These are phyloP conservation scores for Drosophila lacicola DNA, from an alignment of 2,888 invertebrate species.

Conservation along the genomic window DNA sequence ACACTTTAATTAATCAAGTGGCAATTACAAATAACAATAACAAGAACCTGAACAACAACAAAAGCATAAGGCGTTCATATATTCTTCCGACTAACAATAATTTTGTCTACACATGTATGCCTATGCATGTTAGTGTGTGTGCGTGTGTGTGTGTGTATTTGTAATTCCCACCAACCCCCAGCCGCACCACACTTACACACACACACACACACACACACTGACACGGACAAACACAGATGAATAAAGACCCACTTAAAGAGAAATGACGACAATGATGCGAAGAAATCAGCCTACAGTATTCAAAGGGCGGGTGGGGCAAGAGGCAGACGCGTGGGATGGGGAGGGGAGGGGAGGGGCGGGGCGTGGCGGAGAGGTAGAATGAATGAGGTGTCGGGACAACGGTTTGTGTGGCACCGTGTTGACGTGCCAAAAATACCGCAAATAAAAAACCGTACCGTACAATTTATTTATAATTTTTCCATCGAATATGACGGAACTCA, in stretches of 20 bases:
- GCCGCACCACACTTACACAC: conserved; percentile 12
- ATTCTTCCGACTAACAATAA: conserved; percentile 36
- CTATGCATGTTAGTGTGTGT: conserved; percentile 8
- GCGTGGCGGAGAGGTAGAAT: neutral
- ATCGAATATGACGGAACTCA: conserved; percentile 59
- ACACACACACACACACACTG: conserved; percentile 5
- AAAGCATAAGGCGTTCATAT: conserved; percentile 34
- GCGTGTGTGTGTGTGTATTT: conserved; percentile 10
- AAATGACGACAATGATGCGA: conserved; percentile 56
- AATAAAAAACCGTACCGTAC: conserved; percentile 39
- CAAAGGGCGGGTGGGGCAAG: neutral
- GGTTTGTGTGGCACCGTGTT: conserved; percentile 24
- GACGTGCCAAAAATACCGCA: conserved; percentile 64
- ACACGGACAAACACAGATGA: conserved; percentile 13
- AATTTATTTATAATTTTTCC: conserved; percentile 60
- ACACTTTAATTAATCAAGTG: conserved; percentile 63
- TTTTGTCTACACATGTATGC: conserved; percentile 17
- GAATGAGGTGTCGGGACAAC: conserved; percentile 13
- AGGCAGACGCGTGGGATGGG: neutral
- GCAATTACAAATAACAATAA: conserved; percentile 36
- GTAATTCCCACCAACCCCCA: conserved; percentile 1
- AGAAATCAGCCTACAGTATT: conserved; percentile 25
- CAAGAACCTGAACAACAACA: conserved; percentile 18
- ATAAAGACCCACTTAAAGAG: conserved; percentile 52
- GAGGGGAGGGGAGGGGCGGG: too few species aligned